Evolutionary conservation across 2,888 invertebrate genomes (phyloP), one percentile per base, ranked within the genome.

Genomic region (Drosophila monieri): DNA sequence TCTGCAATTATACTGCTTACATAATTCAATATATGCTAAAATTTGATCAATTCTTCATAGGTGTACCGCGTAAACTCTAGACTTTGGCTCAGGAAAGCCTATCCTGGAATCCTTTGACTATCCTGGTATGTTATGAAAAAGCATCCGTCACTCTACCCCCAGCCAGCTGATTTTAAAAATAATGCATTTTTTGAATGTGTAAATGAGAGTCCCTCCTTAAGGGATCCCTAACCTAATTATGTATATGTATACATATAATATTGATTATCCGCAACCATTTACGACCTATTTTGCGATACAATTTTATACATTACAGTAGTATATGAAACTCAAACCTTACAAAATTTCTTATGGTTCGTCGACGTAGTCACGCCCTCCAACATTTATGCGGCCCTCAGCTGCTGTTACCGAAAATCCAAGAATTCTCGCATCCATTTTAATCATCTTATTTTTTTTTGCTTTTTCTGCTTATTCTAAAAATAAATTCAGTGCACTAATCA

Each of bases 341-440:
- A 47, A 46, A 52, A 47, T 55, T 49, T 49, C 69, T 87, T 91
- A 91, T 56, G 91, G 88, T 23, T 88, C 90, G 75, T 92, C 92
- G 41, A 89, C 92, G 75, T 92, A 92, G 71, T 92, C 92, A 23
- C 92, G 91, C 86, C 98, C 98, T 67, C 99, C 99, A 49, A 98
- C 96, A 92, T 99, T 98, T 90, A 98, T 95, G 76, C 99, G 95
- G 92, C 98, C 98, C 78, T 97, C 96, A 66, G 98, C 95, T 43
- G 98, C 97, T 3, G 98, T 97, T 70, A 98, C 98, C 62, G 97
- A 98, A 92, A 99, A 99, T 68, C 99, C 98, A 78, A 99, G 94
- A 89, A 97, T 97, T 78, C 97, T 95, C 77, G 95, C 95, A 92
- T 98, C 99, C 74, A 98, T 94, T 92, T 97, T 97, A 84, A 96